phyloP scores from a whole-genome alignment of 1,140 invertebrate species.

The Aleiodes sp. region DNA sequence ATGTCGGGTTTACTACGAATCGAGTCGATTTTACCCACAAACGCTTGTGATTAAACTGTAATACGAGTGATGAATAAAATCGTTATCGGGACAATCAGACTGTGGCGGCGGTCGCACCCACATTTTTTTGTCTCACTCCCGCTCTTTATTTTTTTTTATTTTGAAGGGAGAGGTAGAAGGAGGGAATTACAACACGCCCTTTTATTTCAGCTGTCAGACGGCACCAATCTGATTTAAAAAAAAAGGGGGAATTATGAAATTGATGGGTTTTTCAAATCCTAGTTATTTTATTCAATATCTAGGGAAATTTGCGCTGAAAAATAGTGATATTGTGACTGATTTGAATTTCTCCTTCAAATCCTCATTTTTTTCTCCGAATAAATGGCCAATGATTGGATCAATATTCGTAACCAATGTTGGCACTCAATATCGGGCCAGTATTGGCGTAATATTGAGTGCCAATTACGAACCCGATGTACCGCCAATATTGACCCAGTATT shows the following conservation, averaged over 20 bases:
- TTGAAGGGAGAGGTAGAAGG: background rate
- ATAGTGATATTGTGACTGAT: no score
- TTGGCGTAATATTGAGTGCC: no score
- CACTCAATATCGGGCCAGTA: no score
- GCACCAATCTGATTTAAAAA: background rate
- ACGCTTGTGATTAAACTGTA: background rate
- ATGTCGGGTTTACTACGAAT: constrained; percentile 8
- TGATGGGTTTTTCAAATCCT: no score
- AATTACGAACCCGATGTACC: background rate
- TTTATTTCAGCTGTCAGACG: background rate
- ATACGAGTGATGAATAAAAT: constrained; percentile 29
- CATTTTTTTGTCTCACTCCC: background rate
- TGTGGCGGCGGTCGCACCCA: constrained; percentile 35
- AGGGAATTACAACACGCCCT: background rate
- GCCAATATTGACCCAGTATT: no score
- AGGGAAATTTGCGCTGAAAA: no score
- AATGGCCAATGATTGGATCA: no score
- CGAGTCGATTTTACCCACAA: background rate
- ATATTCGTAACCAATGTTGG: no score
- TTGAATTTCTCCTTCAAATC: no score
- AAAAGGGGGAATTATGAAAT: no score
- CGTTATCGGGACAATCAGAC: constrained; percentile 37
- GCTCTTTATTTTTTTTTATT: background rate
- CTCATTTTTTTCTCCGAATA: no score
- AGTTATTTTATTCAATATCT: no score